Conservation (phyloP, 2,888 invertebrate species). For the Caenorhabditis plicata region DNA sequence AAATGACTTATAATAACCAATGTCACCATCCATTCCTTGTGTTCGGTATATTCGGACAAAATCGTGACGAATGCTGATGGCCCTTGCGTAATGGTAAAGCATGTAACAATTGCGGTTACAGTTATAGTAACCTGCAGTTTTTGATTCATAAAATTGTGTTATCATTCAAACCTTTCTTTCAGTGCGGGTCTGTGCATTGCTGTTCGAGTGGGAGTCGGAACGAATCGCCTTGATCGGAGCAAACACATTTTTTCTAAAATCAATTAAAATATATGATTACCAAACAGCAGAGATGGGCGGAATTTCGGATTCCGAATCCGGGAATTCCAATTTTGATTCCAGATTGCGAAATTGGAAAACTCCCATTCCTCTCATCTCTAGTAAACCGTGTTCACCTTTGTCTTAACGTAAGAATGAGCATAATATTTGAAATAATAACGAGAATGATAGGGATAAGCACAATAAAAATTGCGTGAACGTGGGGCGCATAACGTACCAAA, state of each 20-base stretch:
- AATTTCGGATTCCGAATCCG: background rate
- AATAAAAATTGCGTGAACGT: slow-evolving; percentile 52
- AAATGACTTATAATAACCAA: slow-evolving; percentile 15
- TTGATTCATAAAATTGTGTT: no score
- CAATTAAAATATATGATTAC: background rate
- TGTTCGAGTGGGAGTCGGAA: slow-evolving; percentile 33
- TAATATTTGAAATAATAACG: slow-evolving; percentile 52
- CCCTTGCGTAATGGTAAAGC: slow-evolving; percentile 57
- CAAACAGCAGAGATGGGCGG: background rate
- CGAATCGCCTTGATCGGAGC: slow-evolving; percentile 29
- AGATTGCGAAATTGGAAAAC: background rate
- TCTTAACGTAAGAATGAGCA: slow-evolving; percentile 56
- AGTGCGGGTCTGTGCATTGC: no score
- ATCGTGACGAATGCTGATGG: slow-evolving; percentile 49
- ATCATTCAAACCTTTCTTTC: no score
- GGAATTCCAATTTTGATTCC: background rate
- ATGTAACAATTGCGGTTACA: slow-evolving; percentile 59
- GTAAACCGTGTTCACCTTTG: slow-evolving; percentile 37
- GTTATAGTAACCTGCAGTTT: slow-evolving; percentile 59
- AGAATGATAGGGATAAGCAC: slow-evolving; percentile 57
- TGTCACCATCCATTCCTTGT: slow-evolving; percentile 24
- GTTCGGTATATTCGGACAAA: slow-evolving; percentile 25
- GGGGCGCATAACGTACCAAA: slow-evolving; percentile 35
- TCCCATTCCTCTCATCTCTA: background rate
- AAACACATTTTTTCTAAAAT: slow-evolving; percentile 46